phyloP scores from a whole-genome alignment of 2,888 invertebrate species.

The Hirtodrosophila duncani region DNA sequence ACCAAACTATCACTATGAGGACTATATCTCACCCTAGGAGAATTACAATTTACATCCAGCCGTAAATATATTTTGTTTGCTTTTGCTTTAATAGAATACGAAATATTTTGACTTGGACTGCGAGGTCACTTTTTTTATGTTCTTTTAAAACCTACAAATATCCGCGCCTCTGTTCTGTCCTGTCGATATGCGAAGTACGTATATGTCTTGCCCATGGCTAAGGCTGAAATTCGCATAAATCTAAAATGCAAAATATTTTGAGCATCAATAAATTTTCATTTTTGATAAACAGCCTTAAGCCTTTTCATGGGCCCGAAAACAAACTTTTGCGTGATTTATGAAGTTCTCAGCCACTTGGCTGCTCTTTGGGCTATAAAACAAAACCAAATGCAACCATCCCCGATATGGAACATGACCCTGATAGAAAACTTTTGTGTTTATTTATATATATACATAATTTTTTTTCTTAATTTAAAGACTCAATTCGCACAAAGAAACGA shows the following conservation, averaged over 20 bases:
- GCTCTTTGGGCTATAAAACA: constrained; percentile 61
- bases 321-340: constrained; percentile 70
- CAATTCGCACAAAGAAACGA: constrained; percentile 8
- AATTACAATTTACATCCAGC: too few species aligned
- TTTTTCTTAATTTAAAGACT: constrained; percentile 57
- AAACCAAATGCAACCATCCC: constrained; percentile 24
- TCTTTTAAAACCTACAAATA: too few species aligned
- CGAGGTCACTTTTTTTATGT: too few species aligned
- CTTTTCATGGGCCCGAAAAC: constrained; percentile 68
- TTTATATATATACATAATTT: constrained; percentile 34
- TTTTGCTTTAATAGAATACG: too few species aligned
- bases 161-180: too few species aligned
- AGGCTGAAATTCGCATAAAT: constrained; percentile 53
- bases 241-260: constrained; percentile 62
- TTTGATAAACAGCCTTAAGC: constrained; percentile 69
- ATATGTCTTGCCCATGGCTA: not conserved
- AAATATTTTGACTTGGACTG: too few species aligned
- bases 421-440: constrained; percentile 21
- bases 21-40: too few species aligned
- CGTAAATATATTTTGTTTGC: too few species aligned
- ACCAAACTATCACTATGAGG: too few species aligned
- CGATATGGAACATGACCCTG: constrained; percentile 11
- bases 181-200: constrained; percentile 10
- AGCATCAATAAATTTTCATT: constrained; percentile 66
- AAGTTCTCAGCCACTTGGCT: constrained; percentile 57